Evolutionary conservation across 2,888 invertebrate genomes (phyloP).

Genomic region (Craniophora ligustri): DNA sequence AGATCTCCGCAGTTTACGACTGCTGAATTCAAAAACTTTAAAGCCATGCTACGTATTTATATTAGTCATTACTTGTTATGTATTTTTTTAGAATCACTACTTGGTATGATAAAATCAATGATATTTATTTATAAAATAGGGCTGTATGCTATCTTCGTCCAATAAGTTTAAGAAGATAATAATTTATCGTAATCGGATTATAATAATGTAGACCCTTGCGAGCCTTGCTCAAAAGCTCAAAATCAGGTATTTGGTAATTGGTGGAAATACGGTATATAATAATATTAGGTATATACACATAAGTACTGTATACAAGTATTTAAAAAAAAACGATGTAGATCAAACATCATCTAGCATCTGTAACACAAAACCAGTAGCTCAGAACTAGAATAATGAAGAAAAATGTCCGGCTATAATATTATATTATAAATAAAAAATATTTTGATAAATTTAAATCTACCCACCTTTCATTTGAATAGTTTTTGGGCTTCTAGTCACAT

Average conservation of each 20-base stretch:
- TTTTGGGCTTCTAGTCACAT: too few species aligned
- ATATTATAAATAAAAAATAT: too few species aligned
- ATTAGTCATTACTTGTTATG: not conserved
- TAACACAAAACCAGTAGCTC: too few species aligned
- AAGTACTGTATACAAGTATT: too few species aligned
- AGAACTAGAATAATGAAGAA: too few species aligned
- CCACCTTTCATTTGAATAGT: too few species aligned
- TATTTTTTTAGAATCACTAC: conserved; percentile 18
- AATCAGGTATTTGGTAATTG: not conserved
- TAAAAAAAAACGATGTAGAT: too few species aligned
- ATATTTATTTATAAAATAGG: conserved; percentile 12
- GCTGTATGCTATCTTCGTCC: conserved; percentile 14
- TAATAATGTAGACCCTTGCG: conserved; percentile 9
- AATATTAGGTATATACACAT: too few species aligned
- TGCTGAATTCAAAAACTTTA: conserved; percentile 4
- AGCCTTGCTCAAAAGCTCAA: conserved; percentile 13
- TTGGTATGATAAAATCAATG: conserved; percentile 11
- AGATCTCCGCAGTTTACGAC: conserved; percentile 19
- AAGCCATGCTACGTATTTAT: not conserved
- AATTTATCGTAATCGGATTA: conserved; percentile 20
- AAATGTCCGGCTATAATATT: too few species aligned
- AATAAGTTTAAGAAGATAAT: conserved; percentile 6
- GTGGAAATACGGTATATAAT: too few species aligned
- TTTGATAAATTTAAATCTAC: too few species aligned
- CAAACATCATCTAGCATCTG: too few species aligned